Percentiles rank a stretch among this genome's conserved stretches.
Conservation (phyloP, 64 coral and sea anemone genomes). For the Stichodactyla helianthus region DNA sequence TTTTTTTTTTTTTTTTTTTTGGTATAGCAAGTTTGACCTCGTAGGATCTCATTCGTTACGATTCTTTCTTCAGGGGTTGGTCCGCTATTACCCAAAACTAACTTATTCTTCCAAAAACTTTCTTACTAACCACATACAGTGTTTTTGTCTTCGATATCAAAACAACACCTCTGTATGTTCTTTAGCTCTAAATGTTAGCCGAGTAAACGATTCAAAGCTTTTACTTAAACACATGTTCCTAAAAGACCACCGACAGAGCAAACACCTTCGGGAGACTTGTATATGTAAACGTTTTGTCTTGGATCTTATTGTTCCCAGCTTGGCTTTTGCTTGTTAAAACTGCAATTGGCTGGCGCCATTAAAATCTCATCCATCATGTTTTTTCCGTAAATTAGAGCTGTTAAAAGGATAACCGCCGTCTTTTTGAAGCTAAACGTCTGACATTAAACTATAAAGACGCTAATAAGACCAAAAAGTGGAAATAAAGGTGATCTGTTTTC, state of each 20-base stretch:
- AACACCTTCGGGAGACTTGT: neutral
- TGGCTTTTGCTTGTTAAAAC: slow-evolving; percentile 4
- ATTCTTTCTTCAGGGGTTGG: too few species aligned
- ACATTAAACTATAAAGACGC: slow-evolving; percentile 5
- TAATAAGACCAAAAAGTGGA: neutral
- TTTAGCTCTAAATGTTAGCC: too few species aligned
- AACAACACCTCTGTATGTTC: too few species aligned
- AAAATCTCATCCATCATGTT: neutral
- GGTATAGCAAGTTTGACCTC: too few species aligned
- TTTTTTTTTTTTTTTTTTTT: too few species aligned
- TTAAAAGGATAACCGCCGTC: neutral
- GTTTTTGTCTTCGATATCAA: too few species aligned
- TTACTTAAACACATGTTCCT: neutral
- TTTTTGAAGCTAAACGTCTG: neutral
- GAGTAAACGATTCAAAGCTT: neutral
- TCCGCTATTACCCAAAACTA: too few species aligned
- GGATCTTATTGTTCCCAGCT: neutral
- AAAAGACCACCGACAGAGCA: neutral
- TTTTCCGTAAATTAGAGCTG: neutral
- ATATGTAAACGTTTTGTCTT: neutral
- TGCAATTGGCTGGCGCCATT: neutral
- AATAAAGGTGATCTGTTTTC: neutral
- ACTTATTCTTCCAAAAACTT: too few species aligned
- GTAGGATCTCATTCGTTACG: too few species aligned
- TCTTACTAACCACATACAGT: too few species aligned